phyloP scores from a whole-genome alignment of 2,888 invertebrate species.

The Tipula unca region DNA sequence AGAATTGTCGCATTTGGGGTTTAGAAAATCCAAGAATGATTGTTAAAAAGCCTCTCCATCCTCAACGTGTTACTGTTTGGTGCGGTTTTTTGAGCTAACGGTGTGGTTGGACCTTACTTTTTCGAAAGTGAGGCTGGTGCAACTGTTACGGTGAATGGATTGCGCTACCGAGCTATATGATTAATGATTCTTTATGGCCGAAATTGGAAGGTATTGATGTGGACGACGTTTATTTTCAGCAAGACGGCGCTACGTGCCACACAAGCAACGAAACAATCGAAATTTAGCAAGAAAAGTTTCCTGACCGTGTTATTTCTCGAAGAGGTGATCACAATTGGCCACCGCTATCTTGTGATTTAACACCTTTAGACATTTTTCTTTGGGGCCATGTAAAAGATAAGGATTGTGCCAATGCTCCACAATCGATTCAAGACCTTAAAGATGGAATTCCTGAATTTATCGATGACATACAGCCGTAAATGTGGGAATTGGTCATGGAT shows the following conservation, averaged over 20 bases:
- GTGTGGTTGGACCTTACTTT: too few relatives aligned
- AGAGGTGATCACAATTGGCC: background rate
- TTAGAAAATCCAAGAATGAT: too few relatives aligned
- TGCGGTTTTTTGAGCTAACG: too few relatives aligned
- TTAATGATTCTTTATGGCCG: constrained; percentile 16
- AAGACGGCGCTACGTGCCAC: constrained; percentile 19
- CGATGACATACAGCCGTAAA: too few relatives aligned
- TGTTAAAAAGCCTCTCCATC: too few relatives aligned
- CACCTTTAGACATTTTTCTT: background rate
- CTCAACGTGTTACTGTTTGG: too few relatives aligned
- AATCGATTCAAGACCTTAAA: background rate
- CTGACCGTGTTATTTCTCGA: background rate
- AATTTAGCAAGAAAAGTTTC: background rate
- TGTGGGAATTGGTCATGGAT: too few relatives aligned
- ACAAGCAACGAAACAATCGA: background rate
- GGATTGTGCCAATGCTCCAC: background rate
- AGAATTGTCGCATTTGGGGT: too few relatives aligned
- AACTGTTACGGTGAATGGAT: too few relatives aligned
- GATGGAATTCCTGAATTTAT: too few relatives aligned
- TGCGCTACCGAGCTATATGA: too few relatives aligned
- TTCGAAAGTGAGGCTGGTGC: too few relatives aligned
- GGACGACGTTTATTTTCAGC: background rate
- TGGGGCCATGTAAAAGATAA: background rate
- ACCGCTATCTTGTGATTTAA: background rate
- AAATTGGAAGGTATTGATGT: constrained; percentile 14